Evolutionary conservation across 1,140 invertebrate species (phyloP).

Genomic region (Zeugodacus cucurbitae): DNA sequence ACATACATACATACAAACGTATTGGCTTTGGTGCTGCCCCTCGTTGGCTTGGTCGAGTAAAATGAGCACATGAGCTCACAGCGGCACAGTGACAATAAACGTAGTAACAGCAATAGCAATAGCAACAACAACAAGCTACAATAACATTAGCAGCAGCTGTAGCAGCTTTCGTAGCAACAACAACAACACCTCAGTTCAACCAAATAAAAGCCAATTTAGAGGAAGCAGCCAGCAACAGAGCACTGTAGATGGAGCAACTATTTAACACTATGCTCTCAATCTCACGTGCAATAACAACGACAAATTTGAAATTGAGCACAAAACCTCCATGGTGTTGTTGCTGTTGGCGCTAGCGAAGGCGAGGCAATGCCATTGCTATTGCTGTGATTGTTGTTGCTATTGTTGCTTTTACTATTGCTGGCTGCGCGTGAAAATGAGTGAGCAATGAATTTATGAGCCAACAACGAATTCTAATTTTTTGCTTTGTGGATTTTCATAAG

Average conservation of each 20-base stretch:
- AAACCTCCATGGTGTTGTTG: neutral
- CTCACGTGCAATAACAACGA: neutral
- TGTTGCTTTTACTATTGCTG: neutral
- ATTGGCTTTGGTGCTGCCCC: neutral
- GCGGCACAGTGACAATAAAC: neutral
- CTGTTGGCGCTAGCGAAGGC: neutral
- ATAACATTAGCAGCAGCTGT: neutral
- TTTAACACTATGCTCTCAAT: neutral
- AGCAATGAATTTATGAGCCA: slow-evolving; percentile 13
- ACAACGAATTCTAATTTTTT: neutral
- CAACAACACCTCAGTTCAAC: neutral
- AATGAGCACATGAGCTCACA: neutral
- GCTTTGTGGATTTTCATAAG: neutral
- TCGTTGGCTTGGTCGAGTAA: neutral
- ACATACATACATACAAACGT: neutral
- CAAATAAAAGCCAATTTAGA: slow-evolving; percentile 6
- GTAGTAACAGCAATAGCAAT: neutral
- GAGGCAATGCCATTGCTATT: neutral
- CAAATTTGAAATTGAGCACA: neutral
- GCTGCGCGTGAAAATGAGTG: neutral
- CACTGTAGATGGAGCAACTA: neutral
- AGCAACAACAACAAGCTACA: neutral
- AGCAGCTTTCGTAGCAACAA: neutral
- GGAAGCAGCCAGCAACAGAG: neutral
- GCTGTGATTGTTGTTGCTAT: neutral